Percentiles rank a stretch among this genome's conserved stretches.
Evolutionary conservation across 2,797 vertebrate species (phyloP).

Genomic region (Bufotes viridis): DNA sequence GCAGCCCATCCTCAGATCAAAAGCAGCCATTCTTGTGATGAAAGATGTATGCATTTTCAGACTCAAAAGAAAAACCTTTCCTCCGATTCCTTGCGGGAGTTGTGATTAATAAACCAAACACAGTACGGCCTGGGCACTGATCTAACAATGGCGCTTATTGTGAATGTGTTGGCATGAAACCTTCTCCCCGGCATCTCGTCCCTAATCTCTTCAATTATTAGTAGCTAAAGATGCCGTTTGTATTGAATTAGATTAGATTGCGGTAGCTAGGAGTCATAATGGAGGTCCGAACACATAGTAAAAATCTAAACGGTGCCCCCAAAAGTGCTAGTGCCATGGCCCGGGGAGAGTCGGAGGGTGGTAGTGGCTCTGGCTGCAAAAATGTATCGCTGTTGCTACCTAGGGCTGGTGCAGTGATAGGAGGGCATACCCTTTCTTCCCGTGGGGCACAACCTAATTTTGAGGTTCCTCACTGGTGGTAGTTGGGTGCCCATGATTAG

Average conservation of each 20-base stretch:
- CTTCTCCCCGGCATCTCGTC: not conserved
- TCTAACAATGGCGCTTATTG: conserved; percentile 50
- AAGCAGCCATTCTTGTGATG: conserved; percentile 49
- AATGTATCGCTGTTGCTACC: too few relatives aligned
- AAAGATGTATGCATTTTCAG: conserved; percentile 36
- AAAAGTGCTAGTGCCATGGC: not conserved
- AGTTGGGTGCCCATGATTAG: too few relatives aligned
- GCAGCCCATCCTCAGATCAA: conserved; percentile 45
- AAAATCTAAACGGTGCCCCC: not conserved
- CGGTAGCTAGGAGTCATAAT: not conserved
- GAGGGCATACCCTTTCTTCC: too few relatives aligned
- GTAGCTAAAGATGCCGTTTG: not conserved
- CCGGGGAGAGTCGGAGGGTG: too few relatives aligned
- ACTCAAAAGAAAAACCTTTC: conserved; percentile 52
- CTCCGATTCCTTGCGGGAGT: conserved; percentile 19
- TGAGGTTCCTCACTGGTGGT: too few relatives aligned
- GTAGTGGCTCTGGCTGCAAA: too few relatives aligned
- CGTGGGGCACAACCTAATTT: too few relatives aligned
- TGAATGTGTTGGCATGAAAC: conserved; percentile 7
- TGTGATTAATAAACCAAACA: conserved; percentile 36
- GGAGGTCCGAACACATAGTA: too few relatives aligned
- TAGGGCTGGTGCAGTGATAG: too few relatives aligned
- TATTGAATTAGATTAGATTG: not conserved
- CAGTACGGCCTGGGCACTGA: not conserved
- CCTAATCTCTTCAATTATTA: conserved; percentile 17